These are phyloP conservation scores for Nephrocerus scutellatus DNA, from an alignment of 2,888 invertebrate genomes.

Conservation along the genomic window DNA sequence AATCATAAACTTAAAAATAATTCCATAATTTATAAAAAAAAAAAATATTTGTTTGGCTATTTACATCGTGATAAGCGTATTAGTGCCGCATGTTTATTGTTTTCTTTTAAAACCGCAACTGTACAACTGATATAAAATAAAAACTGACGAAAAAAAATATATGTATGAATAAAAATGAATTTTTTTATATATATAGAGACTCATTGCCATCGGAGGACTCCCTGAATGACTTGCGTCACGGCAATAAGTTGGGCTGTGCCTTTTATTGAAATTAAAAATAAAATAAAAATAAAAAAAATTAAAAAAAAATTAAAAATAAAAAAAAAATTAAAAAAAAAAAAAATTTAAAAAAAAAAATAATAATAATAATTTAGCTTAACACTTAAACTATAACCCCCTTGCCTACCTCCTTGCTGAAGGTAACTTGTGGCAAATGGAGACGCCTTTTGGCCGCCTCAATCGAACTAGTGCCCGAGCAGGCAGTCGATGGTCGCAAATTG, in stretches of 20 bases:
- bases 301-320: constrained; percentile 22
- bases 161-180: constrained; percentile 23
- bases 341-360: constrained; percentile 35
- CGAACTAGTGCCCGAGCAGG: constrained; percentile 57
- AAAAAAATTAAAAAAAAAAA: constrained; percentile 21
- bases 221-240: too few relatives aligned
- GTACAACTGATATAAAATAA: constrained; percentile 20
- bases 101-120: too few relatives aligned
- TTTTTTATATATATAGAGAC: constrained; percentile 5
- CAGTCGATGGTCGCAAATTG: constrained; percentile 58
- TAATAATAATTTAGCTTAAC: background rate
- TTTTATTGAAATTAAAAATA: constrained; percentile 13
- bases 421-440: constrained; percentile 71
- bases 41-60: background rate
- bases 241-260: too few relatives aligned
- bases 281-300: constrained; percentile 16
- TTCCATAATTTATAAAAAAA: constrained; percentile 6
- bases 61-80: too few relatives aligned
- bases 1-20: constrained; percentile 9
- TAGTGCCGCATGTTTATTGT: too few relatives aligned
- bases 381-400: constrained; percentile 72
- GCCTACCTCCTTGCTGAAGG: constrained; percentile 88
- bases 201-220: too few relatives aligned
- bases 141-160: constrained; percentile 26
- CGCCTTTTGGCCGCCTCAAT: constrained; percentile 56